Percentiles rank a stretch among this genome's conserved stretches.
phyloP scores from a whole-genome alignment of 2,888 invertebrate genomes.

The Drosophila testacea region DNA sequence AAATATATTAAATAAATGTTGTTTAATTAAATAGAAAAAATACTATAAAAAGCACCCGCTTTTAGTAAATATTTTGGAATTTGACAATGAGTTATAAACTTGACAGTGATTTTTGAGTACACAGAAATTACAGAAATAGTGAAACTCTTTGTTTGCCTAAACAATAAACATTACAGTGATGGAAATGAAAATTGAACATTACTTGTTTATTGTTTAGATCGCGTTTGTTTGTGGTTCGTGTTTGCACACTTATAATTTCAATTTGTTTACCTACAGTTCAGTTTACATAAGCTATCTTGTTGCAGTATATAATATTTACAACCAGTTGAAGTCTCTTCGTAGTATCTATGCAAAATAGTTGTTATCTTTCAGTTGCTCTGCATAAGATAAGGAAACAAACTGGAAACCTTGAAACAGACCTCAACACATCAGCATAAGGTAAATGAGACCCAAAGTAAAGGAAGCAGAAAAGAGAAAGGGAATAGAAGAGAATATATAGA shows the following conservation, averaged over 20 bases:
- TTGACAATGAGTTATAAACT: too few relatives aligned
- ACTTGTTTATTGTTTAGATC: neutral
- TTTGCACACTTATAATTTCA: neutral
- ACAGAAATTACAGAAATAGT: neutral
- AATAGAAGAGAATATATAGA: neutral
- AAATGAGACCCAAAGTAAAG: neutral
- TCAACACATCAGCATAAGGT: neutral
- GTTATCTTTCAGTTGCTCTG: slow-evolving; percentile 28
- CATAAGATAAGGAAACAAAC: slow-evolving; percentile 19
- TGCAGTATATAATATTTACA: neutral
- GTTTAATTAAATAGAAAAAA: too few relatives aligned
- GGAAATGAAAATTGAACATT: neutral
- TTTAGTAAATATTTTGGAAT: too few relatives aligned
- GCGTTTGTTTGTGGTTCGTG: neutral
- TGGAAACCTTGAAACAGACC: slow-evolving; percentile 4
- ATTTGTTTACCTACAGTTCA: slow-evolving; percentile 1
- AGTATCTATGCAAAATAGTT: slow-evolving; percentile 50
- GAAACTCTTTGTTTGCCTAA: neutral
- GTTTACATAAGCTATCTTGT: slow-evolving; percentile 3
- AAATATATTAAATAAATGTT: neutral
- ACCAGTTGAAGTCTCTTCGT: neutral
- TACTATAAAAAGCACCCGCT: too few relatives aligned
- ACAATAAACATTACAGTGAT: neutral
- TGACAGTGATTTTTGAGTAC: too few relatives aligned
- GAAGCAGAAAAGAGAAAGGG: neutral